A percentile compares a stretch with the other conserved stretches of the same genome.
Evolutionary conservation across 2,888 invertebrate species (phyloP).

Genomic region (Eupithecia subfuscata): DNA sequence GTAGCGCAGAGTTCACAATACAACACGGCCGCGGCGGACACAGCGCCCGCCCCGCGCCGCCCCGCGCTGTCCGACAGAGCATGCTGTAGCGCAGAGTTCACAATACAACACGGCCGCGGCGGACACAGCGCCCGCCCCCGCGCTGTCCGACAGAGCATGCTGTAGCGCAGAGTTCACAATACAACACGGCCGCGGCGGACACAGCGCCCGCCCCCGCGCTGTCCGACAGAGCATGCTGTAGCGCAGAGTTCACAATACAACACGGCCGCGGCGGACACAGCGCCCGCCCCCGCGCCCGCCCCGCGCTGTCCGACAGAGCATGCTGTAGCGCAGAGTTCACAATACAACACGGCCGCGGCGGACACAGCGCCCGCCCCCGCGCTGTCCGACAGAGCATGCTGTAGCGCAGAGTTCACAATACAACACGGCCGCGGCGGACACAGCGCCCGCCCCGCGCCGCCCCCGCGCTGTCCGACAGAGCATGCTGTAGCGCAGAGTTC

Average conservation of each 20-base stretch:
- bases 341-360: constrained; percentile 13
- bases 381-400: no score
- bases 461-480: neutral
- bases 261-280: neutral
- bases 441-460: neutral
- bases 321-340: no score
- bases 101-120: constrained; percentile 13
- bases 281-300: neutral
- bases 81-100: no score
- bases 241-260: no score
- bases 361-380: neutral
- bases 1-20: no score
- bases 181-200: constrained; percentile 6
- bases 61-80: neutral
- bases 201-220: neutral
- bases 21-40: constrained; percentile 4
- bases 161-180: no score
- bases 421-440: constrained; percentile 4
- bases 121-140: neutral
- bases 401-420: no score
- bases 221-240: no score
- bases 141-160: no score
- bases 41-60: neutral
- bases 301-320: neutral
- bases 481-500: no score